phyloP scores from a whole-genome alignment of 2,113 vertebrate genomes.

The Alosa alosa region DNA sequence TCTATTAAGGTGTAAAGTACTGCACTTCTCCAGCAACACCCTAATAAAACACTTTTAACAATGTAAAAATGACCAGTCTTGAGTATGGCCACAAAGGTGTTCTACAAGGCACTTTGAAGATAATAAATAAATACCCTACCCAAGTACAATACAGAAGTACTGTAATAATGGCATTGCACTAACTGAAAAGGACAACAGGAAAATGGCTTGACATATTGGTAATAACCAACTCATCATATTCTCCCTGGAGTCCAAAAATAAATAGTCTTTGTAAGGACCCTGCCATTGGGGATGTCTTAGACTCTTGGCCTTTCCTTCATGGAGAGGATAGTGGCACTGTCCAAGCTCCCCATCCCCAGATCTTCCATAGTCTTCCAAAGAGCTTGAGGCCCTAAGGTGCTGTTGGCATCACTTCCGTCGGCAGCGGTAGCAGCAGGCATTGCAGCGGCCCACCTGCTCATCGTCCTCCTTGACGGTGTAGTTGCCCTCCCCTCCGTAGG shows the following conservation, averaged over 20 bases:
- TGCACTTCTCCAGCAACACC: not conserved
- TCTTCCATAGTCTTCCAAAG: not conserved
- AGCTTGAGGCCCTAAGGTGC: not conserved
- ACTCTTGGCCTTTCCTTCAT: not conserved
- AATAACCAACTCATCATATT: not conserved
- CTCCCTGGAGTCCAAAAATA: not conserved
- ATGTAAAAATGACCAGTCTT: not conserved
- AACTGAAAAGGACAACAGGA: not conserved
- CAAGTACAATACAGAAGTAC: not conserved
- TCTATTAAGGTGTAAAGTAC: not conserved
- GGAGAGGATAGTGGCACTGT: not conserved
- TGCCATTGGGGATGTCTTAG: not conserved
- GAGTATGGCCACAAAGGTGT: not conserved
- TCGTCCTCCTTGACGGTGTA: conserved; percentile 37
- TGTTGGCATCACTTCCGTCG: conserved; percentile 35
- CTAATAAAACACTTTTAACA: not conserved
- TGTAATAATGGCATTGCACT: not conserved
- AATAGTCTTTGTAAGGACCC: not conserved
- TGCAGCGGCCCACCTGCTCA: conserved; percentile 45
- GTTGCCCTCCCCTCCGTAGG: conserved; percentile 23
- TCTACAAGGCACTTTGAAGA: not conserved
- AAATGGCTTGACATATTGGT: not conserved
- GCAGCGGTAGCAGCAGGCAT: conserved; percentile 58
- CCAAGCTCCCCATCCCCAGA: not conserved
- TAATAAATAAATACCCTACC: not conserved